A percentile compares a stretch with the other conserved stretches of the same genome.
Conservation (phyloP, 2,113 vertebrate species). For the Macrotus californicus region DNA sequence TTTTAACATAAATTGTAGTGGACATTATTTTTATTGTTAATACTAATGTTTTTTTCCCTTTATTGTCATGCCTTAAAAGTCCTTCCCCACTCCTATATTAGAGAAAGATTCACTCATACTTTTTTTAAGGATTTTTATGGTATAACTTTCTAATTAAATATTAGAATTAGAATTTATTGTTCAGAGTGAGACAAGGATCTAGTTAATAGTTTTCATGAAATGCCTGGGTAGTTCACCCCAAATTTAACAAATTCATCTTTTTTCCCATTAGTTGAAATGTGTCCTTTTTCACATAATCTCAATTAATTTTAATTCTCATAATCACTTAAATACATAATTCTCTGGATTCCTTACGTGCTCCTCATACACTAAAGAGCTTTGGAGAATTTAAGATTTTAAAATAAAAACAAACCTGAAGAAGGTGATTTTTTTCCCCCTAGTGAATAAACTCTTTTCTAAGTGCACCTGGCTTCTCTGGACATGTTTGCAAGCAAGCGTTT, state of each 20-base stretch:
- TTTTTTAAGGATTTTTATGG: neutral
- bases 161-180: neutral
- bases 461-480: neutral
- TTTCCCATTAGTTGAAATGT: neutral
- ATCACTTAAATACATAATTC: neutral
- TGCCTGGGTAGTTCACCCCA: neutral
- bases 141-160: neutral
- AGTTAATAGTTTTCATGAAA: constrained; percentile 8
- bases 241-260: constrained; percentile 2
- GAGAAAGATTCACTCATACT: neutral
- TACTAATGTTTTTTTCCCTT: neutral
- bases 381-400: neutral
- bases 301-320: neutral
- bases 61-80: neutral
- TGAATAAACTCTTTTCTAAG: neutral
- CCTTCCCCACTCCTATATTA: neutral
- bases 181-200: neutral
- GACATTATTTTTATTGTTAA: neutral
- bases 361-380: neutral
- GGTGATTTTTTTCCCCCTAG: neutral
- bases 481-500: neutral
- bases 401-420: neutral
- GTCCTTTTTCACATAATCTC: neutral
- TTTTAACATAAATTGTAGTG: neutral
- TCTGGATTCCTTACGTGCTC: neutral